These are phyloP conservation scores for Cremastobaeus sp. DNA, from an alignment of 2,888 invertebrate species.

Conservation along the genomic window DNA sequence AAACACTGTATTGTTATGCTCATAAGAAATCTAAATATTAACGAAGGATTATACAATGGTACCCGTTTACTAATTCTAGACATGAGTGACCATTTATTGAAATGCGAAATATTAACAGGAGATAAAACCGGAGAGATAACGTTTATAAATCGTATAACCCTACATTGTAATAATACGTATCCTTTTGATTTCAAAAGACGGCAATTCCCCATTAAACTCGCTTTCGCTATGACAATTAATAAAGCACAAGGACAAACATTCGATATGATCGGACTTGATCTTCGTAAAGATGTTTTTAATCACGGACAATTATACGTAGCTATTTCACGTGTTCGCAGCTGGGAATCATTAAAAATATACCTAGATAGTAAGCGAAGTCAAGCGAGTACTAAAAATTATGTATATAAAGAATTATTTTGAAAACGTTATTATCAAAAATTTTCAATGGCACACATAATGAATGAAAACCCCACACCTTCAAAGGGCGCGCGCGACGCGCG, in stretches of 20 bases:
- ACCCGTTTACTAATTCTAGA: background rate
- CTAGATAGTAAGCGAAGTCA: background rate
- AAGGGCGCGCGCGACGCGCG: no score
- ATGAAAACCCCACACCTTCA: no score
- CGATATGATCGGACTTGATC: background rate
- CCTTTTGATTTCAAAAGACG: background rate
- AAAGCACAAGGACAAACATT: no score
- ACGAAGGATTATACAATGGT: no score
- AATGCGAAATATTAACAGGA: slow-evolving; percentile 3
- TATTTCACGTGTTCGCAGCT: background rate
- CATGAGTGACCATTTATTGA: background rate
- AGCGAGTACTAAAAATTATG: slow-evolving; percentile 2
- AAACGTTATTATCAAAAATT: no score
- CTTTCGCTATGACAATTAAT: slow-evolving; percentile 1
- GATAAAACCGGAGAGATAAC: background rate
- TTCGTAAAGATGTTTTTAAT: background rate
- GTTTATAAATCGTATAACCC: background rate
- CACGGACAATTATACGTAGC: no score
- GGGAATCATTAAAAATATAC: background rate
- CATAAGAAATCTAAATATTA: background rate
- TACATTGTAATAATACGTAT: slow-evolving; percentile 1
- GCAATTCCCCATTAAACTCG: slow-evolving; percentile 1
- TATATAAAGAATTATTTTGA: background rate
- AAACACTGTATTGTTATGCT: background rate
- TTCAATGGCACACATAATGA: no score